Percentiles rank a stretch among this genome's conserved stretches.
Conservation (phyloP, 2,797 vertebrate species). For the Delichon dasypus region DNA sequence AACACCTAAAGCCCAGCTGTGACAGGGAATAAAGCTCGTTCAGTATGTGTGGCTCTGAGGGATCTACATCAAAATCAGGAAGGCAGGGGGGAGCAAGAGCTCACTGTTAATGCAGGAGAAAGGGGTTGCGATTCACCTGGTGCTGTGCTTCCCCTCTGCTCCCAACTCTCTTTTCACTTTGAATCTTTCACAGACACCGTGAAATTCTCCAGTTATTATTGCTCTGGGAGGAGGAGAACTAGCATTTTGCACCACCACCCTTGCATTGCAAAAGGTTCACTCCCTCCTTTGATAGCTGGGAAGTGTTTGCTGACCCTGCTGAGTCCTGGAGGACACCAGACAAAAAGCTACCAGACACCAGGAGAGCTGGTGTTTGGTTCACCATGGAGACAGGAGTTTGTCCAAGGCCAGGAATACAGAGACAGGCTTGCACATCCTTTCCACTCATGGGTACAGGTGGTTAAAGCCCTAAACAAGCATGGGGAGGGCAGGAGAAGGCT, state of each 20-base stretch:
- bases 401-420: background rate
- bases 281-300: background rate
- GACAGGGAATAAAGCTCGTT: background rate
- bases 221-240: background rate
- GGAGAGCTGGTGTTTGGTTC: background rate
- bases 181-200: background rate
- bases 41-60: background rate
- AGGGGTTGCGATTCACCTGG: background rate
- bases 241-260: background rate
- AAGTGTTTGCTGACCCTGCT: background rate
- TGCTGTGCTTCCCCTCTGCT: background rate
- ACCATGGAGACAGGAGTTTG: background rate
- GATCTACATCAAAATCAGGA: background rate
- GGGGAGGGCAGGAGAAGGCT: background rate
- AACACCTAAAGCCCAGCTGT: background rate
- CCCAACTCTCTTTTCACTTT: background rate
- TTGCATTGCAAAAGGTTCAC: background rate
- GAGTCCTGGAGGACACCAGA: background rate
- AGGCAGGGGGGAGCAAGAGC: background rate
- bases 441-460: background rate
- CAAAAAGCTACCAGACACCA: background rate
- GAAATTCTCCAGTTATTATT: background rate
- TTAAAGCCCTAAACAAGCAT: background rate
- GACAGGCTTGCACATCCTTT: background rate
- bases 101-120: background rate